Percentiles rank a stretch among this genome's conserved stretches.
Evolutionary conservation across 2,888 invertebrate species (phyloP).

Genomic region (Crematogaster levior): DNA sequence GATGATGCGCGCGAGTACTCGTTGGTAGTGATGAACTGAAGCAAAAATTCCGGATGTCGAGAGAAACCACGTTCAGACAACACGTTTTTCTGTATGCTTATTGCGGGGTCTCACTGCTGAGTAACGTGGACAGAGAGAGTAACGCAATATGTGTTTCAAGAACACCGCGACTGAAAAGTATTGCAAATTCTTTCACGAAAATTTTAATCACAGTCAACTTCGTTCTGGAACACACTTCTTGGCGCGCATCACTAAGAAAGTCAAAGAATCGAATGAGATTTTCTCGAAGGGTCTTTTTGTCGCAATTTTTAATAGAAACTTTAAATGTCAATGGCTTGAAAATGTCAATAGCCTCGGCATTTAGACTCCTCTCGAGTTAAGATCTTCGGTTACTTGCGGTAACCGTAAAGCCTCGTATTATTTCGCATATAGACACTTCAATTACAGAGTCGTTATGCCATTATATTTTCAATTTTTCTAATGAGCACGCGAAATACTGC

Average conservation of each 20-base stretch:
- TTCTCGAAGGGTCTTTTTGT: background rate
- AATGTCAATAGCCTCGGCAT: conserved; percentile 53
- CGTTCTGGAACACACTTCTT: background rate
- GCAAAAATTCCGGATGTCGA: conserved; percentile 5
- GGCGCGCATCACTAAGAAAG: background rate
- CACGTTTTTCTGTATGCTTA: background rate
- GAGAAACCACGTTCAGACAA: background rate
- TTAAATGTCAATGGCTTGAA: conserved; percentile 46
- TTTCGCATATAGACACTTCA: conserved; percentile 10
- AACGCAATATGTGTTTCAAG: background rate
- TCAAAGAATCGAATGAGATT: conserved; percentile 1
- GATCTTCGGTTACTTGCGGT: conserved; percentile 16
- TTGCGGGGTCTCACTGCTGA: background rate
- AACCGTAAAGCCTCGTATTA: background rate
- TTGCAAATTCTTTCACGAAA: background rate
- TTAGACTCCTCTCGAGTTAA: conserved; percentile 26
- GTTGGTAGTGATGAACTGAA: background rate
- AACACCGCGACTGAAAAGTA: background rate
- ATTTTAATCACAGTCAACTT: background rate
- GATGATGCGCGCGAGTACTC: conserved; percentile 8
- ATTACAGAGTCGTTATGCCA: conserved; percentile 29
- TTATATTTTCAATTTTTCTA: conserved; percentile 20
- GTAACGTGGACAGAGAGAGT: background rate
- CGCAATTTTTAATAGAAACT: conserved; percentile 22
- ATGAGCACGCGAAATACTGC: conserved; percentile 15